Evolutionary conservation across 2,888 invertebrate species (phyloP), one percentile per base, ranked within the genome.

Genomic region (Drosophila koepferae): DNA sequence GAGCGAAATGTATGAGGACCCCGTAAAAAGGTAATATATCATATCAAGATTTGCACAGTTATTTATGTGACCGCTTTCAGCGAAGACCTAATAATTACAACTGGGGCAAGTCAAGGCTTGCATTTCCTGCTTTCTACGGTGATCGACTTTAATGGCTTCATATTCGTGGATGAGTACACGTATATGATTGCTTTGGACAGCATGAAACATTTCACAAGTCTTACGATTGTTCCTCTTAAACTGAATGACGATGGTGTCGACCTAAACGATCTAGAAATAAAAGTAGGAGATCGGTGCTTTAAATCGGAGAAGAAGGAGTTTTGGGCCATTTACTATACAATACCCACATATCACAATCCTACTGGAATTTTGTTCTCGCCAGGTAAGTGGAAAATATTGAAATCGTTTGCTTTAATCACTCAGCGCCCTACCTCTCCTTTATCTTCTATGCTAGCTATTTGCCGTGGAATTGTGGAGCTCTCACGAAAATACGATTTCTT

Each of bases 131-230:
- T 95, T 9, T 94, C 94, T n/a, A 94, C 94, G 0, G 80, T 95
- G n/a, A 79, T 95, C 23, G 93, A 94, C 31, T 93, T 94, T 3
- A 92, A 94, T 53, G 94, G 94, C 2, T 91, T 94, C 12, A 94
- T 95, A 59, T 95, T 95, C 89, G 94, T 95, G 12, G 96, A 96
- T 82, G 95, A 95, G 89, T 94, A 94, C 16, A 95, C 95, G 1
- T 96, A 95, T 80, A 95, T 95, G 94, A 94, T 95, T 70, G 95
- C 95, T 3, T 89, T 95, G 31, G 94, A 94, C 43, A 91, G 93
- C 14, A 94, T 95, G 72, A 92, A 92, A 66, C 94, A 94, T 75
- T 95, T 95, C 78, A 93, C 94, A 10, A 91, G 93, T 2, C 91
- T 95, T 75, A 93, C 92, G 74, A 91, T 95, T 31, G 90, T 95